phyloP scores from a whole-genome alignment of 1,140 invertebrate genomes.

The Kradibia gibbosae region DNA sequence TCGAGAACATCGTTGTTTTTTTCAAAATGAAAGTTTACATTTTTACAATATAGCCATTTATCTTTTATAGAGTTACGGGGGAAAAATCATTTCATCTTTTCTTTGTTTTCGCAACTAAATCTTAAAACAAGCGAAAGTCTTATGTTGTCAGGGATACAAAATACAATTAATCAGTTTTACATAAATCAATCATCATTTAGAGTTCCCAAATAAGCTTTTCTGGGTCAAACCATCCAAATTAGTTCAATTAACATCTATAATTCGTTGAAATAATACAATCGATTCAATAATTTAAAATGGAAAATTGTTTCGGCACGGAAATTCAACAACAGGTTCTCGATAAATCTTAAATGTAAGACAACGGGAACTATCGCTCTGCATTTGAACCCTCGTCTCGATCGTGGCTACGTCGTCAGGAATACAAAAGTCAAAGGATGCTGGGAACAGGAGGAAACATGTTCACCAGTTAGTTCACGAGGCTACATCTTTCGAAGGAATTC shows the following conservation, averaged over 20 bases:
- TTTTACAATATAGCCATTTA: background rate
- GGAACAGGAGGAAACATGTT: conserved; percentile 81
- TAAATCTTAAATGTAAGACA: conserved; percentile 76
- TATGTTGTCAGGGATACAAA: conserved; percentile 18
- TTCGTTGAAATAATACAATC: conserved; percentile 28
- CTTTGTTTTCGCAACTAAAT: background rate
- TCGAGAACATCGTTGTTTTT: background rate
- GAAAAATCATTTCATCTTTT: background rate
- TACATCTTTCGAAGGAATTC: conserved; percentile 60
- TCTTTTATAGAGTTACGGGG: background rate
- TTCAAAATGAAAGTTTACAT: background rate
- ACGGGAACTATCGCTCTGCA: conserved; percentile 82
- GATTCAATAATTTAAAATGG: conserved; percentile 2
- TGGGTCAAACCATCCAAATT: conserved; percentile 30
- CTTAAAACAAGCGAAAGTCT: background rate
- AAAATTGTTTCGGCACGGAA: conserved; percentile 26
- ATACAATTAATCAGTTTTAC: background rate
- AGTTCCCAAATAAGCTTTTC: background rate
- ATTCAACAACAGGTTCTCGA: conserved; percentile 74
- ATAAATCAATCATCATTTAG: conserved; percentile 6
- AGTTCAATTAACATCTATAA: background rate
- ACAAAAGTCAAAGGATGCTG: conserved; percentile 75
- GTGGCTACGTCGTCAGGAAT: conserved; percentile 86
- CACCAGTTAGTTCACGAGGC: conserved; percentile 62
- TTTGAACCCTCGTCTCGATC: conserved; percentile 83